A percentile compares a stretch with the other conserved stretches of the same genome.
phyloP scores from a whole-genome alignment of 2,888 invertebrate species.

The Macrophya annulata region DNA sequence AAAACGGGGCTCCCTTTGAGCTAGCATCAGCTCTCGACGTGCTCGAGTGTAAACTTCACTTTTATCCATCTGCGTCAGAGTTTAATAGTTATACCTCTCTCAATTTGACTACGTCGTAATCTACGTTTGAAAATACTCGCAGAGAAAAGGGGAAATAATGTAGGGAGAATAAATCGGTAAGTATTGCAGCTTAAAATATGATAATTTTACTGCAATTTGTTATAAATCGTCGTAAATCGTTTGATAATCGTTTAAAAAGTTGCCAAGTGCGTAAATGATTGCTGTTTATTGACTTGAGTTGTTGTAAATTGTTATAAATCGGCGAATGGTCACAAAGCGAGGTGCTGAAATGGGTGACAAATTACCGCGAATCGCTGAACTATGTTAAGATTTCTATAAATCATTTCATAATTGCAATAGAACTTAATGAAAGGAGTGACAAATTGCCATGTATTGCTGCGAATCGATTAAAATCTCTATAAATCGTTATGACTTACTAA shows the following conservation, averaged over 20 bases:
- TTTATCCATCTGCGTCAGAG: constrained; percentile 2
- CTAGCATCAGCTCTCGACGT: constrained; percentile 24
- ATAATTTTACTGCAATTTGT: not conserved
- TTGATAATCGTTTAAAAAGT: not conserved
- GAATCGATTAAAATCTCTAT: not conserved
- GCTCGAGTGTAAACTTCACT: constrained; percentile 41
- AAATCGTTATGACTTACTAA: not conserved
- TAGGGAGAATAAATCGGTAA: not conserved
- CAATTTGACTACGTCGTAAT: constrained; percentile 6
- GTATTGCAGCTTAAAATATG: not conserved
- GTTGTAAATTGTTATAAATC: not conserved
- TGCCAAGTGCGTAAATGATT: not conserved
- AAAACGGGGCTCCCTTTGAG: constrained; percentile 30
- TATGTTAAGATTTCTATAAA: not conserved
- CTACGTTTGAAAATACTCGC: not conserved
- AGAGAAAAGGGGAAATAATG: not conserved
- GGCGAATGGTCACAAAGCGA: not conserved
- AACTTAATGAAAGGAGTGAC: not conserved
- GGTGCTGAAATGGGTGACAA: not conserved
- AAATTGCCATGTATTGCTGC: not conserved
- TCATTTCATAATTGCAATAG: not conserved
- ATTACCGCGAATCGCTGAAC: not conserved
- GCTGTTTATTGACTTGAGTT: not conserved
- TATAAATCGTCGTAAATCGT: not conserved
- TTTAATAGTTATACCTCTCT: constrained; percentile 25